Evolutionary conservation across 2,888 invertebrate species (phyloP).

Genomic region (Tiliacea aurago): DNA sequence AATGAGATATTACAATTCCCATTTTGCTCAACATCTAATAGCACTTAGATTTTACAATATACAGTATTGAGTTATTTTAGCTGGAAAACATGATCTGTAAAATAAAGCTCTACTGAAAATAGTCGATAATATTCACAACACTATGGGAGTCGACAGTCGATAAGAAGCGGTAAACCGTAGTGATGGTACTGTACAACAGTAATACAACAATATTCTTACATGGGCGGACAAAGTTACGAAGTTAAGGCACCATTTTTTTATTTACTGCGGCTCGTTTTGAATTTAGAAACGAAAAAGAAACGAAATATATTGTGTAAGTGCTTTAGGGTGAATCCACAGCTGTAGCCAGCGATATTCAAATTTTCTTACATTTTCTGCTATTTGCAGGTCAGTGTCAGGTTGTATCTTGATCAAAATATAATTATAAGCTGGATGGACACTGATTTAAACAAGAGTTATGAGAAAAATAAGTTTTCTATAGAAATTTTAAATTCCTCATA

Average conservation of each 20-base stretch:
- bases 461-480: too few relatives aligned
- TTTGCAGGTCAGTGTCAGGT: too few relatives aligned
- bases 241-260: constrained; percentile 84
- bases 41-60: constrained; percentile 44
- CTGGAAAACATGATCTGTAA: constrained; percentile 28
- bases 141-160: constrained; percentile 33
- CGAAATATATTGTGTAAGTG: neutral
- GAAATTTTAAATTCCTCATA: too few relatives aligned
- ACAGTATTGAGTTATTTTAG: constrained; percentile 32
- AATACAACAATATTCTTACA: constrained; percentile 58
- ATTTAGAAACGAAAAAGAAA: neutral
- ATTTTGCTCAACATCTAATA: constrained; percentile 38
- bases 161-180: constrained; percentile 36
- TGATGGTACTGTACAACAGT: constrained; percentile 61
- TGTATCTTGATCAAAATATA: too few relatives aligned
- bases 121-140: constrained; percentile 57
- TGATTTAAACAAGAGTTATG: too few relatives aligned
- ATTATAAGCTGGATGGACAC: too few relatives aligned
- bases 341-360: too few relatives aligned
- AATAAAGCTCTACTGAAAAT: constrained; percentile 39
- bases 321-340: too few relatives aligned
- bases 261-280: constrained; percentile 44
- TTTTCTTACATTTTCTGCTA: too few relatives aligned
- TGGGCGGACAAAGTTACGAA: constrained; percentile 86
- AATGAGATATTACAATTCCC: constrained; percentile 41